Evolutionary conservation across 2,113 vertebrate species (phyloP).

Genomic region (Ceyx margarethae): DNA sequence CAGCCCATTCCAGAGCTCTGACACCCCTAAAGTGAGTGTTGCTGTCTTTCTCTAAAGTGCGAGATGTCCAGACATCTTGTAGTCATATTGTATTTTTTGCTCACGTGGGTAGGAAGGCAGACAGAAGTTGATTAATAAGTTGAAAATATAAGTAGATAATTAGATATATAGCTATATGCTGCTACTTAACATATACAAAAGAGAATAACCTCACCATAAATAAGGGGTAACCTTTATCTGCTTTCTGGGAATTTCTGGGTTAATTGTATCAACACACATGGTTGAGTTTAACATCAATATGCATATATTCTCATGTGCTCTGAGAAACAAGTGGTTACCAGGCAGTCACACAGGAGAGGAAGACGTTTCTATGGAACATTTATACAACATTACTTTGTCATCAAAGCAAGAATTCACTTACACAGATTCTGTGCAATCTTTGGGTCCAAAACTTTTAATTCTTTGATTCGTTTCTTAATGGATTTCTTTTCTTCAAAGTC

Average conservation of each 20-base stretch:
- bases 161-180: background rate
- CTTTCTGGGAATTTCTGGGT: background rate
- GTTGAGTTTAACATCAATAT: background rate
- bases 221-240: background rate
- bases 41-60: background rate
- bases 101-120: accelerated
- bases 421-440: conserved; percentile 98
- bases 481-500: conserved; percentile 86
- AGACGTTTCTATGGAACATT: background rate
- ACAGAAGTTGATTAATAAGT: background rate
- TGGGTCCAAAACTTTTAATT: conserved; percentile 93
- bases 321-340: background rate
- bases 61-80: background rate
- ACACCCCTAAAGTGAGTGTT: too few relatives aligned
- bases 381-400: background rate
- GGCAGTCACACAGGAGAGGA: background rate
- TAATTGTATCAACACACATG: background rate
- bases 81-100: background rate
- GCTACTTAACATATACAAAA: background rate
- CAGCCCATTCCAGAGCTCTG: too few relatives aligned
- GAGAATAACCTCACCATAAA: background rate
- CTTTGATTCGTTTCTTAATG: conserved; percentile 93
- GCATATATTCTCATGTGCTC: background rate
- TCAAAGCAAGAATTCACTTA: conserved; percentile 73
- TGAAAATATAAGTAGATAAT: background rate